Evolutionary conservation across 1,140 invertebrate species (phyloP).

Genomic region (Eupeodes corollae): DNA sequence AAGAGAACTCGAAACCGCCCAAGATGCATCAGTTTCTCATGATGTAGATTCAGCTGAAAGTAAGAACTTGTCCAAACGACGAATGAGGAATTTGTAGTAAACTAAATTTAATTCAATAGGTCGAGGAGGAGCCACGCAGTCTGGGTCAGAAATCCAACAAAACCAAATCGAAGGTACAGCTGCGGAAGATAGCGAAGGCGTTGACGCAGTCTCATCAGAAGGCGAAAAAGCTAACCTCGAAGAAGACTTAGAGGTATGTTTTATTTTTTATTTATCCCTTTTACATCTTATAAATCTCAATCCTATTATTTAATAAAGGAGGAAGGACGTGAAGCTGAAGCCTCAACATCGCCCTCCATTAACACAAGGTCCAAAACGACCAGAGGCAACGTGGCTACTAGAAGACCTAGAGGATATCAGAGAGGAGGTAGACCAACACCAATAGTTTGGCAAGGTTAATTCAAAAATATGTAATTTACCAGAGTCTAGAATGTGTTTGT

Average conservation of each 20-base stretch:
- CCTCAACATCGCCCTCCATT: slow-evolving; percentile 46
- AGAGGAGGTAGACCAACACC: slow-evolving; percentile 36
- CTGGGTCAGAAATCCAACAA: slow-evolving; percentile 24
- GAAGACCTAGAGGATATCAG: slow-evolving; percentile 16
- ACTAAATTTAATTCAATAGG: slow-evolving; percentile 8
- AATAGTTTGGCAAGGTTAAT: slow-evolving; percentile 37
- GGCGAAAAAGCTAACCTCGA: slow-evolving; percentile 48
- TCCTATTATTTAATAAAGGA: slow-evolving; percentile 39
- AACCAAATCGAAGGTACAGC: slow-evolving; percentile 19
- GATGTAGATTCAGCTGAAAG: too few relatives aligned
- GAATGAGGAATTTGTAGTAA: too few relatives aligned
- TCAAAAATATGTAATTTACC: not conserved
- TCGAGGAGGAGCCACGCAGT: slow-evolving; percentile 29
- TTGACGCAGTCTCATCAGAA: slow-evolving; percentile 45
- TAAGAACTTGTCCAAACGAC: too few relatives aligned
- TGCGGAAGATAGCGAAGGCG: slow-evolving; percentile 32
- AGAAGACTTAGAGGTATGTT: slow-evolving; percentile 30
- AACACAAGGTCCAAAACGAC: slow-evolving; percentile 25
- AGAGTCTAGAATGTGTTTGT: not conserved
- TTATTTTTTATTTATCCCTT: not conserved
- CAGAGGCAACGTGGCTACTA: slow-evolving; percentile 22
- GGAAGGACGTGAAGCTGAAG: slow-evolving; percentile 58
- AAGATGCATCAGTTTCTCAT: too few relatives aligned
- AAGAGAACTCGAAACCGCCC: not conserved
- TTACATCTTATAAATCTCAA: slow-evolving; percentile 10